A percentile compares a stretch with the other conserved stretches of the same genome.
phyloP scores from a whole-genome alignment of 2,888 invertebrate genomes.

The Eristalis pertinax region DNA sequence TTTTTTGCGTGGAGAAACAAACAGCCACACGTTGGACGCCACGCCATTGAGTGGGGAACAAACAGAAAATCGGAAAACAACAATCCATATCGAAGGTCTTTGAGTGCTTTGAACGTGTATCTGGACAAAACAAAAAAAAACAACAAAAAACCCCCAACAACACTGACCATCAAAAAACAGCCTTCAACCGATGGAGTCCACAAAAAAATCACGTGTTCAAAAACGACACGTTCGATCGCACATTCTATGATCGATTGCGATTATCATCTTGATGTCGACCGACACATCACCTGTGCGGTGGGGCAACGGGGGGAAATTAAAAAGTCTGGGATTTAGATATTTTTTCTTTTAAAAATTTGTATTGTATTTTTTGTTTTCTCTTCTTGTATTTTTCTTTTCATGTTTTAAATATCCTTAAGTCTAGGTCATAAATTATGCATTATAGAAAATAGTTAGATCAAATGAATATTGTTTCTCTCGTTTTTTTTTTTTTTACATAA shows the following conservation, averaged over 20 bases:
- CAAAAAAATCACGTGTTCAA: constrained; percentile 62
- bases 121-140: constrained; percentile 33
- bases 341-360: constrained; percentile 19
- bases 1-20: neutral
- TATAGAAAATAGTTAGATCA: constrained; percentile 64
- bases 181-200: constrained; percentile 49
- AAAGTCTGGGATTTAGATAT: constrained; percentile 19
- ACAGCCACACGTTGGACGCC: constrained; percentile 24
- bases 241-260: constrained; percentile 5
- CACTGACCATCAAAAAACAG: constrained; percentile 57
- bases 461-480: neutral
- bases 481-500: constrained; percentile 2
- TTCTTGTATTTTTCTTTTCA: constrained; percentile 8
- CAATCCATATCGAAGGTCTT: constrained; percentile 38
- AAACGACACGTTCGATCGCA: constrained; percentile 47
- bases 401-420: constrained; percentile 61
- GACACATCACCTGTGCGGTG: too few relatives aligned
- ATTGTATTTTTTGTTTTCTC: constrained; percentile 16
- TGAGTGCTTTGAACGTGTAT: constrained; percentile 34
- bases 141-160: constrained; percentile 29
- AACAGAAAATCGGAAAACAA: neutral
- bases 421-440: constrained; percentile 58
- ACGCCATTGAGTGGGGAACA: constrained; percentile 12
- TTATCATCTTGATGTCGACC: constrained; percentile 8
- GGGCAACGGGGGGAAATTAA: neutral